phyloP scores from a whole-genome alignment of 30 jellyfish, hydroid and myxozoan genomes.

The Calvadosia cruxmelitensis region DNA sequence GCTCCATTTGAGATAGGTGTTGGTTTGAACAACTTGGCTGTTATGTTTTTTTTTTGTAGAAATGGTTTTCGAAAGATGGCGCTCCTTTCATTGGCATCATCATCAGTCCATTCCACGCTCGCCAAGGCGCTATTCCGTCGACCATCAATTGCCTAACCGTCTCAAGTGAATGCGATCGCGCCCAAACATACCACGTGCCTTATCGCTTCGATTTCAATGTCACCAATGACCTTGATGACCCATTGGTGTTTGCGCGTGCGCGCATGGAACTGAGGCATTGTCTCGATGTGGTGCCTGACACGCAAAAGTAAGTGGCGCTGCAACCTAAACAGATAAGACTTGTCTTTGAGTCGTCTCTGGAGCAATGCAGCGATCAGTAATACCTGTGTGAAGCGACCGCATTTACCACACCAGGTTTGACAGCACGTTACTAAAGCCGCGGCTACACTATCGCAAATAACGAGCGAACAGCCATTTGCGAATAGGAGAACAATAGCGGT shows the following conservation, averaged over 20 bases:
- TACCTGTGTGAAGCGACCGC: too few relatives aligned
- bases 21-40: background rate
- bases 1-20: background rate
- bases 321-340: too few relatives aligned
- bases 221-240: background rate
- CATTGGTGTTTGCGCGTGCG: background rate
- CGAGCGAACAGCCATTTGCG: too few relatives aligned
- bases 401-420: too few relatives aligned
- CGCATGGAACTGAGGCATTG: background rate
- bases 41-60: slow-evolving; percentile 9
- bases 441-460: too few relatives aligned
- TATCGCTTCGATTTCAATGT: slow-evolving; percentile 35
- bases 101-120: slow-evolving; percentile 55
- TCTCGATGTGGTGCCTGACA: background rate
- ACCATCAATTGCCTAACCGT: slow-evolving; percentile 53
- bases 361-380: too few relatives aligned
- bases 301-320: background rate
- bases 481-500: too few relatives aligned
- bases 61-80: slow-evolving; percentile 75
- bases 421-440: too few relatives aligned
- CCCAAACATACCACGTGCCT: slow-evolving; percentile 44
- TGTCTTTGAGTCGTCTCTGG: too few relatives aligned
- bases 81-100: slow-evolving; percentile 71
- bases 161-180: slow-evolving; percentile 59
- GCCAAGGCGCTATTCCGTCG: slow-evolving; percentile 29